These are phyloP conservation scores for Poeciliopsis retropinna DNA, from an alignment of 2,113 vertebrate species.

Conservation along the genomic window DNA sequence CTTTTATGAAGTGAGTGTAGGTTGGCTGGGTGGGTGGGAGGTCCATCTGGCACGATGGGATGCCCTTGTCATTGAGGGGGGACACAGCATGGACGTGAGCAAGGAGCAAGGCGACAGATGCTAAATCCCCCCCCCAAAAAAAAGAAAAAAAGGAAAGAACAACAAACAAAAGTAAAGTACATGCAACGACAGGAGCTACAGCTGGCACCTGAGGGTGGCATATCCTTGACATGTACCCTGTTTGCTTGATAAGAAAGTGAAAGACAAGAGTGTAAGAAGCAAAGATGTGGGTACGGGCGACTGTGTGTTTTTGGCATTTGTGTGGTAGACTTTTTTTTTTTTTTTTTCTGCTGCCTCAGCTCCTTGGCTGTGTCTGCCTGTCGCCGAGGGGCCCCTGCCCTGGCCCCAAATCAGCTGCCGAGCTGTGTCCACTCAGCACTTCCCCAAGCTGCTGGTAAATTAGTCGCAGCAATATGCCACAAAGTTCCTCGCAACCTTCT, in stretches of 20 bases:
- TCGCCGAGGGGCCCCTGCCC: conserved; percentile 71
- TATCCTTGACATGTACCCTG: conserved; percentile 61
- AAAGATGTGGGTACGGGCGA: conserved; percentile 27
- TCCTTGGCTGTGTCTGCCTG: conserved; percentile 70
- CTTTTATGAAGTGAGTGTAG: conserved; percentile 62
- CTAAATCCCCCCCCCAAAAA: conserved; percentile 18
- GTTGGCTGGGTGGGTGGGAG: conserved; percentile 62
- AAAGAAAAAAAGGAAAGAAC: conserved; percentile 2
- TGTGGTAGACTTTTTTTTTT: conserved; percentile 45
- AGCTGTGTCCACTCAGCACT: conserved; percentile 78
- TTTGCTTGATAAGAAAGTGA: conserved; percentile 48
- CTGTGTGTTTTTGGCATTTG: conserved; percentile 39
- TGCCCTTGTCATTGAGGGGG: conserved; percentile 70
- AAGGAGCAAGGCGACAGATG: conserved; percentile 73
- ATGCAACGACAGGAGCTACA: conserved; percentile 55
- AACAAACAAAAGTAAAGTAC: conserved; percentile 39
- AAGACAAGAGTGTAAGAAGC: conserved; percentile 43
- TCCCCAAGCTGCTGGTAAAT: conserved; percentile 71
- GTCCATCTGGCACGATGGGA: conserved; percentile 77
- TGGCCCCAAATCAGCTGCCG: conserved; percentile 65
- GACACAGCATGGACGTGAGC: conserved; percentile 65
- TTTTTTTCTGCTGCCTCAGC: conserved; percentile 71
- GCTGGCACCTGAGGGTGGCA: conserved; percentile 64
- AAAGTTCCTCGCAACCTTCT: conserved; percentile 39
- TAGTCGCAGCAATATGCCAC: conserved; percentile 75